These are phyloP conservation scores for Malacoraja senta DNA, from an alignment of 2,797 vertebrate species.

Conservation along the genomic window DNA sequence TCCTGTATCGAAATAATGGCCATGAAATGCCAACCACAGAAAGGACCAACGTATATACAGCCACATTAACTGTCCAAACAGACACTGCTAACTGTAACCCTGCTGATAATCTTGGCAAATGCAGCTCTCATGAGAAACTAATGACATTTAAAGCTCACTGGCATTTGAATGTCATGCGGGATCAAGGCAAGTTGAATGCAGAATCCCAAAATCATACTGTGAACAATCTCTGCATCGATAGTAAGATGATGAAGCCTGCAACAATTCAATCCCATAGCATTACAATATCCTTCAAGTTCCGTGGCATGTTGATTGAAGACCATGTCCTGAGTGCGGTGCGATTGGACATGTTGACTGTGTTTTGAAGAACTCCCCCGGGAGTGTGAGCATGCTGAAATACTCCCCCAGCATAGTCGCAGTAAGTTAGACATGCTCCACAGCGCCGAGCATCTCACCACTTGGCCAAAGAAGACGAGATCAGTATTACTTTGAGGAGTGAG, in stretches of 20 bases:
- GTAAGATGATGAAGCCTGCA: background rate
- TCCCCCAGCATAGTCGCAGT: background rate
- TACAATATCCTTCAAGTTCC: background rate
- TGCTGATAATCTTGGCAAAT: background rate
- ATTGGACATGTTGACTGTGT: background rate
- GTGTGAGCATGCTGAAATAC: background rate
- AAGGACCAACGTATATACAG: background rate
- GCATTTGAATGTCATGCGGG: background rate
- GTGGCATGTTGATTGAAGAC: background rate
- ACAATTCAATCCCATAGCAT: background rate
- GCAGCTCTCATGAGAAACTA: background rate
- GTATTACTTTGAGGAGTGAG: background rate
- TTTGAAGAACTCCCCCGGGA: background rate
- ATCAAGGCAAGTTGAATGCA: background rate
- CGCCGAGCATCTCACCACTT: background rate
- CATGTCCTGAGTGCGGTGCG: too few species aligned
- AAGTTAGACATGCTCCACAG: background rate
- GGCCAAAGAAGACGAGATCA: background rate
- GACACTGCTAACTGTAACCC: background rate
- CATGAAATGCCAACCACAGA: background rate
- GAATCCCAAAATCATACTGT: background rate
- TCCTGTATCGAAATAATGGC: background rate
- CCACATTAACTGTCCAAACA: background rate
- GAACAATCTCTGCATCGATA: conserved; percentile 18
- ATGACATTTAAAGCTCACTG: background rate